phyloP scores from a whole-genome alignment of 2,797 vertebrate genomes.

The Dallia pectoralis region DNA sequence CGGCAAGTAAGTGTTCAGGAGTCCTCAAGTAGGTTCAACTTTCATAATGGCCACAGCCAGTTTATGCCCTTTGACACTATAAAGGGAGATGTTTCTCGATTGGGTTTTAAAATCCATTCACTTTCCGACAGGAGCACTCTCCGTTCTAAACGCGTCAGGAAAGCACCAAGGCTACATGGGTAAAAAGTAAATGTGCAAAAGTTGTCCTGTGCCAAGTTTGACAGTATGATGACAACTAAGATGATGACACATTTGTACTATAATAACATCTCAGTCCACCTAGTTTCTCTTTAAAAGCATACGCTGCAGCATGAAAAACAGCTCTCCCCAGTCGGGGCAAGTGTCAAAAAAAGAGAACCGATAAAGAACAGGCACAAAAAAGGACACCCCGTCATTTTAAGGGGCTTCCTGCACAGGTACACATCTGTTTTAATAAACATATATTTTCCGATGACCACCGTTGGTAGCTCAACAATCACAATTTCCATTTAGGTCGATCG shows the following conservation, averaged over 20 bases:
- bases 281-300: constrained; percentile 61
- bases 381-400: constrained; percentile 49
- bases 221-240: constrained; percentile 43
- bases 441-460: constrained; percentile 32
- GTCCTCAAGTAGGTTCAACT: constrained; percentile 26
- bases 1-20: constrained; percentile 29
- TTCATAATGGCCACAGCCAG: constrained; percentile 29
- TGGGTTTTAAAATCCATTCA: constrained; percentile 14
- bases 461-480: constrained; percentile 23
- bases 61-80: constrained; percentile 45
- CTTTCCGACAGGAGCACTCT: constrained; percentile 25
- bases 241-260: constrained; percentile 55
- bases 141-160: constrained; percentile 35
- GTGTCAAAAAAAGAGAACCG: constrained; percentile 28
- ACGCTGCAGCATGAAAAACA: constrained; percentile 55
- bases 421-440: constrained; percentile 40
- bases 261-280: constrained; percentile 46
- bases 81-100: constrained; percentile 26
- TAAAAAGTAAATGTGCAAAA: constrained; percentile 60
- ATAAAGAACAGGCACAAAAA: constrained; percentile 65
- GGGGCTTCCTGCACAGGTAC: constrained; percentile 51
- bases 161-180: constrained; percentile 59
- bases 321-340: constrained; percentile 44
- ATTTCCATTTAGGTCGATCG: constrained; percentile 28
- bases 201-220: constrained; percentile 51